phyloP scores from a whole-genome alignment of 2,113 vertebrate species.

The Jacana jacana region DNA sequence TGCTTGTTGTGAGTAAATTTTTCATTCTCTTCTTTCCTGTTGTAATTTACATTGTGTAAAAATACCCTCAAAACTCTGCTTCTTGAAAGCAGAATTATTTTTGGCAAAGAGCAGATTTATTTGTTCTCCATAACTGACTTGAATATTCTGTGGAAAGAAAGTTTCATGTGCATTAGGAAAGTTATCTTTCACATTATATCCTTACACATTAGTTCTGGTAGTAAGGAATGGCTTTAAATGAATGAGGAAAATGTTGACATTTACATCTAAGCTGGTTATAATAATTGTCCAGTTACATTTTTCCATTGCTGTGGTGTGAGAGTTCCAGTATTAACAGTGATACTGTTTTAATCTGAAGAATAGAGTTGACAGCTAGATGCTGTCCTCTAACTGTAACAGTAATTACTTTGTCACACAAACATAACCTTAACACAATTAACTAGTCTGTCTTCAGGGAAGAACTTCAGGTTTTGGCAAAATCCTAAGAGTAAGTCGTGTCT shows the following conservation, averaged over 20 bases:
- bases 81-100: background rate
- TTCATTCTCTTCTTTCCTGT: background rate
- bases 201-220: background rate
- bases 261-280: background rate
- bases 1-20: constrained; percentile 88
- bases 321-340: background rate
- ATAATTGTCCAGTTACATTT: background rate
- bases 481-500: background rate
- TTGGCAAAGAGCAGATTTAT: background rate
- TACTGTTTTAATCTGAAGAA: background rate
- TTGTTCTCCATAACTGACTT: background rate
- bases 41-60: background rate
- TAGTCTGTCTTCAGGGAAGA: background rate
- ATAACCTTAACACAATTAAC: background rate
- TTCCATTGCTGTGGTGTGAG: background rate
- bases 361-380: background rate
- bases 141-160: background rate
- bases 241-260: background rate
- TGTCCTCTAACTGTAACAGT: background rate
- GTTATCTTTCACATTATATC: background rate
- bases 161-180: background rate
- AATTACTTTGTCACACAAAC: background rate
- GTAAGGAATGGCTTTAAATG: background rate
- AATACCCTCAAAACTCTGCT: background rate
- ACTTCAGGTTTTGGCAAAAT: background rate